Evolutionary conservation across 2,797 vertebrate species (phyloP), one percentile per base, ranked within the genome.

Genomic region (Paramormyrops hopkinsi): DNA sequence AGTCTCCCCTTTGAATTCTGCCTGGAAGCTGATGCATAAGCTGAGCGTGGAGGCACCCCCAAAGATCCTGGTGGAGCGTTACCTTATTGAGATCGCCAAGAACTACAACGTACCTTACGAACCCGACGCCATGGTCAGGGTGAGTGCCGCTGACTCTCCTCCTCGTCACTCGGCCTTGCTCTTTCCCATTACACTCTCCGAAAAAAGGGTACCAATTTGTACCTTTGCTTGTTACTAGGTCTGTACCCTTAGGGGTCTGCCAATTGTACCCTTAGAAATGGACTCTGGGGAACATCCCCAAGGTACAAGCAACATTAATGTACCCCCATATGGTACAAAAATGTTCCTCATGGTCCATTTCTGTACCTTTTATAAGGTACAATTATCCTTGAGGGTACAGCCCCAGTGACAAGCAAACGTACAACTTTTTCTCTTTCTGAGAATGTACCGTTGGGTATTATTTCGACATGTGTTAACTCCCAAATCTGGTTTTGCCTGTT

Each of bases 31-130:
- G 89, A 99, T 99, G 97, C 98, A 99, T 93, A 99, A 99, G 92
- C 93, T 99, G 93, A 98, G 97, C 0, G 96, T 99, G 89, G 98
- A 99, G 93, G 97, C 99, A 0, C 98, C 99, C 2, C 99, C 98
- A 87, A 99, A 99, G 95, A 99, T 99, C 92, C 93, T 99, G 91
- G 99, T 99, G 92, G 99, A 99, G 92, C 97, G 98, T 90, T 99
- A 99, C 91, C 95, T 99, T 92, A 99, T 99, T 0, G 99, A 99
- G 95, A 99, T 99, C 4, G 99, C 99, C 62, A 99, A 99, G 96
- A 99, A 99, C 94, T 99, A 99, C 91, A 99, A 97, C 1, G 98
- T 99, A 9, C 98, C 97, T 0, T 99, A 98, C 51, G 98, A 99
- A 59, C 98, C 99, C 2, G 99, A 99, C 50, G 97, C 98, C 0